Percentiles rank a stretch among this genome's conserved stretches.
phyloP scores from a whole-genome alignment of 2,113 vertebrate species.

The Tursiops truncatus region DNA sequence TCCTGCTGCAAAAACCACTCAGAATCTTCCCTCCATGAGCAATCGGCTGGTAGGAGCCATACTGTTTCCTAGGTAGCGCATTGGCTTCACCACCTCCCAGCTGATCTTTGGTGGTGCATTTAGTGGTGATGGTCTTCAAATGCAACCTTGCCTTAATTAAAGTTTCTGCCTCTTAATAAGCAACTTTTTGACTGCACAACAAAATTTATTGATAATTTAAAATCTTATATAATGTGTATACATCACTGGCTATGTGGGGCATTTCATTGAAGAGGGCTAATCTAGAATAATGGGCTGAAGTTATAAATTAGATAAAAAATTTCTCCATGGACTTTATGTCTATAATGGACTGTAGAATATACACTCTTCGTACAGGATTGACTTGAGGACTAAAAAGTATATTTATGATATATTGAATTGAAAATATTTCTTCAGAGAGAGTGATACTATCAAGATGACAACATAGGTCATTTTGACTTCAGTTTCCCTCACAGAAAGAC shows the following conservation, averaged over 20 bases:
- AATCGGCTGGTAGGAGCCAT: rapidly evolving
- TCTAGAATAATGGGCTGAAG: not conserved
- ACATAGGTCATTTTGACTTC: not conserved
- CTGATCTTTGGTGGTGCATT: not conserved
- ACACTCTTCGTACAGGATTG: not conserved
- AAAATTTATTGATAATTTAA: not conserved
- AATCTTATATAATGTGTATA: not conserved
- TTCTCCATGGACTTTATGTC: not conserved
- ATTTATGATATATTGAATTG: not conserved
- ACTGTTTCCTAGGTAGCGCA: not conserved
- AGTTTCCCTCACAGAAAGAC: not conserved
- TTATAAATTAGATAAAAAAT: not conserved
- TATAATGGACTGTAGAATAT: not conserved
- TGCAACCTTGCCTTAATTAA: not conserved
- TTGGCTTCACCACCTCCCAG: no score
- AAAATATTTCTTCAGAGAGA: not conserved
- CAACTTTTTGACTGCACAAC: not conserved
- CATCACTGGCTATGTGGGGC: not conserved
- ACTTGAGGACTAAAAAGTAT: not conserved
- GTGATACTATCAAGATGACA: not conserved
- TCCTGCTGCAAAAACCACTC: not conserved
- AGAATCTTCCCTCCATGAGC: not conserved
- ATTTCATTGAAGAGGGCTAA: not conserved
- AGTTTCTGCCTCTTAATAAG: not conserved
- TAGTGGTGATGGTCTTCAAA: not conserved